Evolutionary conservation across 2,888 invertebrate genomes (phyloP), one percentile per base, ranked within the genome.

Genomic region (Hetaerina titia): DNA sequence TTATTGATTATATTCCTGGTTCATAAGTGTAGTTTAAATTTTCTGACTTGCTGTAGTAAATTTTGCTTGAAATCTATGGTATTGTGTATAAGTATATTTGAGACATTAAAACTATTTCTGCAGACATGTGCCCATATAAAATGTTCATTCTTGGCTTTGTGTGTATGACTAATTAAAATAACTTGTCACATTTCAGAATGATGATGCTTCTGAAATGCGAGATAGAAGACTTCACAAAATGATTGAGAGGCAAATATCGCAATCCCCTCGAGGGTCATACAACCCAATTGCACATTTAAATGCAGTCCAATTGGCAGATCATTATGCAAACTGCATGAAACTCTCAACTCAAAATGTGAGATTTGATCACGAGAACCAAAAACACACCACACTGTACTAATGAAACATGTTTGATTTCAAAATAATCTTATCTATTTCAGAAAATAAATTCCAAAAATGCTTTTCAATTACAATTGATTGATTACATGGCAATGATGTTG

Each of bases 391-490:
- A 31, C 31, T 9, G 19, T 15, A 31, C 11, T 31, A 11, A 9
- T 81, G 13, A 25, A 81, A 31, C 2, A 11, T 81, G 13, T 81
- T 31, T 9, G 13, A 81, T 31, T 15, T 15, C 15, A 8, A 60
- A 31, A 17, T 90, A 81, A 92, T 94, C 94, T 81, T 81, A 81
- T 81, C 88, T 95, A 95, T 96, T 97, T 9, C 97, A 98, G 98
- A 99, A 99, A 98, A 98, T 99, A 96, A 99, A 98, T 96, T 97
- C 98, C 94, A 98, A 99, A 96, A 99, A 99, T 97, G 99, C 99
- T 0, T 99, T 99, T 98, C 98, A 98, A 95, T 97, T 99, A 1
- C 98, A 98, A 95, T 97, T 99, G 92, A 99, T 99, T 96, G 99
- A 99, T 96, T 98, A 98, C 96, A 98, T 99, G 97, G 97, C 98